Evolutionary conservation across 2,797 vertebrate genomes (phyloP).

Genomic region (Monodelphis domestica): DNA sequence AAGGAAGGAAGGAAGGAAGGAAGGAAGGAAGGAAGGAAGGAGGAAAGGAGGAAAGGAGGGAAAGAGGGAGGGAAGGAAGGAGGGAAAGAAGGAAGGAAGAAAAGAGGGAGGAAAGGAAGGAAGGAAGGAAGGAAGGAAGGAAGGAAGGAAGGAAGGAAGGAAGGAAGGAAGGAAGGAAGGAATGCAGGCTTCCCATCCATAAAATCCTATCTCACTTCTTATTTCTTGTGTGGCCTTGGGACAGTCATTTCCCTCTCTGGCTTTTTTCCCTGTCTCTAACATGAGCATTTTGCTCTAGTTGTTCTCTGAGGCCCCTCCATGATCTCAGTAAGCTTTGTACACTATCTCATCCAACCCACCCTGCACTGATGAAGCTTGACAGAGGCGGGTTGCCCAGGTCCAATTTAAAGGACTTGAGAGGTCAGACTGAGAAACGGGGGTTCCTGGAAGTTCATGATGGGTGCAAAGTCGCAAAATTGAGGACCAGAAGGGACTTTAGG

Average conservation of each 20-base stretch:
- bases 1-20: background rate
- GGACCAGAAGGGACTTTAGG: background rate
- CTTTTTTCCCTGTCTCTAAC: background rate
- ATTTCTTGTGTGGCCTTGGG: background rate
- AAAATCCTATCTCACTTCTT: background rate
- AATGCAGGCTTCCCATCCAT: too few relatives aligned
- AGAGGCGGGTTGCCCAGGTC: background rate
- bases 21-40: background rate
- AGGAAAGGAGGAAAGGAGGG: background rate
- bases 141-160: background rate
- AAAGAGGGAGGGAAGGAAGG: background rate
- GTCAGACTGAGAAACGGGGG: background rate
- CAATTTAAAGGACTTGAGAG: background rate
- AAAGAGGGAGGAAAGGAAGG: background rate
- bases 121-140: background rate
- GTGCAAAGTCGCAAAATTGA: background rate
- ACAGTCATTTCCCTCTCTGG: background rate
- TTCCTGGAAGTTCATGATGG: background rate
- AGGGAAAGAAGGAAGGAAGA: background rate
- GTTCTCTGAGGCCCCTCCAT: background rate
- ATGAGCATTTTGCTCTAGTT: background rate
- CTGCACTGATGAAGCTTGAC: background rate
- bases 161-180: background rate
- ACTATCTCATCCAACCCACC: background rate
- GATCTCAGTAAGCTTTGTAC: background rate